Conservation (phyloP, 2,113 vertebrate species). For the Pundamilia nyererei region DNA sequence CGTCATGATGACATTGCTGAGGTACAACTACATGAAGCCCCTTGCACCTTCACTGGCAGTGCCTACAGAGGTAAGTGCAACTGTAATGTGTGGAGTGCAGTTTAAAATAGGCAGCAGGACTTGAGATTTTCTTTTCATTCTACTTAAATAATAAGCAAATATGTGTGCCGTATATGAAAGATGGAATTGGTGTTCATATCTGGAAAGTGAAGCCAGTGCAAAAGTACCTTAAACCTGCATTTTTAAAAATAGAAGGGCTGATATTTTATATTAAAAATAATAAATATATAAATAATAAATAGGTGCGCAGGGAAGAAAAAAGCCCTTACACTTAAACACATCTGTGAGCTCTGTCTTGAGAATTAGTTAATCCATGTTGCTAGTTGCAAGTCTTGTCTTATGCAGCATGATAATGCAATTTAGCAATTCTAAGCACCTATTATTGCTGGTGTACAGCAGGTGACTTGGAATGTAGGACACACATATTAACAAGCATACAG, state of each 20-base stretch:
- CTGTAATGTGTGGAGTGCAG: background rate
- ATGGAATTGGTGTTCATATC: background rate
- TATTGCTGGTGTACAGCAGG: background rate
- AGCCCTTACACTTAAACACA: background rate
- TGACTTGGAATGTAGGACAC: background rate
- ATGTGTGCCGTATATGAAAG: accelerated
- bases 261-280: background rate
- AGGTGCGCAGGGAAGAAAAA: background rate
- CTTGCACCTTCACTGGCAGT: conserved; percentile 50
- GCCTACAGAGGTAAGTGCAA: conserved; percentile 75
- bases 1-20: conserved; percentile 61
- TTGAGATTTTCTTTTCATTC: background rate
- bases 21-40: conserved; percentile 58
- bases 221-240: accelerated
- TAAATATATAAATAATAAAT: background rate
- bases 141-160: background rate
- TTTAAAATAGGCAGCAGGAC: background rate
- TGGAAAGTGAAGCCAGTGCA: background rate
- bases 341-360: background rate
- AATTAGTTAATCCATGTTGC: background rate
- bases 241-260: background rate
- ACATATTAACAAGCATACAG: background rate
- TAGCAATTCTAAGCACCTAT: background rate
- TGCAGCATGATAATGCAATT: background rate
- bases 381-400: background rate